phyloP scores from a whole-genome alignment of 2,797 vertebrate species.

The Trachops cirrhosus region DNA sequence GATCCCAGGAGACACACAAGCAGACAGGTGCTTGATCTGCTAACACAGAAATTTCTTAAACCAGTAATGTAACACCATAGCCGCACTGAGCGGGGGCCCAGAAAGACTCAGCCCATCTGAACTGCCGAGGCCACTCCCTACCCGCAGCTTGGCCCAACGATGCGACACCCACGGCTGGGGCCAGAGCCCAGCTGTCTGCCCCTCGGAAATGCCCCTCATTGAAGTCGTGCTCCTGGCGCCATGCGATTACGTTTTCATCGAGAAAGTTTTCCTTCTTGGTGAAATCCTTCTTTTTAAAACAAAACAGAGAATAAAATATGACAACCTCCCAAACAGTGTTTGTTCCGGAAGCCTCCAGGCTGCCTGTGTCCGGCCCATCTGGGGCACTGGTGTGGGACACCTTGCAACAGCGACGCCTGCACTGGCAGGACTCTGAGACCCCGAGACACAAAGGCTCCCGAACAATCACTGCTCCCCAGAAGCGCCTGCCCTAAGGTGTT shows the following conservation, averaged over 20 bases:
- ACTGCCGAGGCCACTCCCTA: accelerated
- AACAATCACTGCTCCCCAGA: neutral
- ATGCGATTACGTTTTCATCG: neutral
- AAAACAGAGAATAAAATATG: constrained; percentile 23
- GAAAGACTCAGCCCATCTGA: neutral
- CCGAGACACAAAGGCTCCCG: too few species aligned
- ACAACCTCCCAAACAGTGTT: neutral
- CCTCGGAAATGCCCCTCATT: accelerated
- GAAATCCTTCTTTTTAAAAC: constrained; percentile 25
- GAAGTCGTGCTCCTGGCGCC: accelerated
- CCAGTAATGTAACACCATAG: neutral
- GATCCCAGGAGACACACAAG: neutral
- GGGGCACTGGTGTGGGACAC: accelerated
- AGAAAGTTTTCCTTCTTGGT: neutral
- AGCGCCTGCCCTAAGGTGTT: too few species aligned
- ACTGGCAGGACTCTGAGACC: neutral
- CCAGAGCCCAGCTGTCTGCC: neutral
- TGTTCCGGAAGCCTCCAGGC: neutral
- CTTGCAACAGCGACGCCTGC: neutral
- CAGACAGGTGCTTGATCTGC: neutral
- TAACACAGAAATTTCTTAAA: neutral
- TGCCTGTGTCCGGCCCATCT: neutral
- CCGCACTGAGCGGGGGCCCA: neutral
- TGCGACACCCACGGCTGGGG: accelerated
- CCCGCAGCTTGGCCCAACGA: neutral